These are phyloP conservation scores for Orthosia gothica DNA, from an alignment of 2,888 invertebrate genomes.

Conservation along the genomic window DNA sequence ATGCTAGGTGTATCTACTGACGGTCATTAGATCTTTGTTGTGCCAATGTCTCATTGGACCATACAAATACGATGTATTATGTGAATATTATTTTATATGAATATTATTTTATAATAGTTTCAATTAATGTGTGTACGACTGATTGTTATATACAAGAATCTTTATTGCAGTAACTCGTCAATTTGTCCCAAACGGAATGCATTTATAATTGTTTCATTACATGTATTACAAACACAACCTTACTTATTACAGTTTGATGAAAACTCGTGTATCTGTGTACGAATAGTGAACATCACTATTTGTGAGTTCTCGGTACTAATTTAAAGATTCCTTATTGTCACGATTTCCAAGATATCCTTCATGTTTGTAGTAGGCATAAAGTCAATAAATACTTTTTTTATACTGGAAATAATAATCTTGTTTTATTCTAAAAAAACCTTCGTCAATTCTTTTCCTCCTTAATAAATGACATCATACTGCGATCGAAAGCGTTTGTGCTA, in stretches of 20 bases:
- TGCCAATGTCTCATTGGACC: neutral
- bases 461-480: neutral
- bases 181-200: neutral
- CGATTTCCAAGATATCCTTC: neutral
- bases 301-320: neutral
- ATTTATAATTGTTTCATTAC: neutral
- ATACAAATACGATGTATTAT: neutral
- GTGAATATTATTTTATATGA: neutral
- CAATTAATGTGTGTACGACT: neutral
- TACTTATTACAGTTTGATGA: neutral
- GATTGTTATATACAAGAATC: neutral
- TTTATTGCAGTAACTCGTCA: neutral
- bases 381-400: conserved; percentile 15
- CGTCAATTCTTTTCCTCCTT: neutral
- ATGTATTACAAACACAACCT: too few species aligned
- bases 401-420: conserved; percentile 5
- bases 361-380: conserved; percentile 7
- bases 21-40: neutral
- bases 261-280: conserved; percentile 4
- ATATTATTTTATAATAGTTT: neutral
- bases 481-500: neutral
- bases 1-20: neutral
- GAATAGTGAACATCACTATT: conserved; percentile 11
- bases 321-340: neutral
- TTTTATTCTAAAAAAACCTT: conserved; percentile 3